These are phyloP conservation scores for Cossypha niveicapilla DNA, from an alignment of 2,797 vertebrate genomes.

Conservation along the genomic window DNA sequence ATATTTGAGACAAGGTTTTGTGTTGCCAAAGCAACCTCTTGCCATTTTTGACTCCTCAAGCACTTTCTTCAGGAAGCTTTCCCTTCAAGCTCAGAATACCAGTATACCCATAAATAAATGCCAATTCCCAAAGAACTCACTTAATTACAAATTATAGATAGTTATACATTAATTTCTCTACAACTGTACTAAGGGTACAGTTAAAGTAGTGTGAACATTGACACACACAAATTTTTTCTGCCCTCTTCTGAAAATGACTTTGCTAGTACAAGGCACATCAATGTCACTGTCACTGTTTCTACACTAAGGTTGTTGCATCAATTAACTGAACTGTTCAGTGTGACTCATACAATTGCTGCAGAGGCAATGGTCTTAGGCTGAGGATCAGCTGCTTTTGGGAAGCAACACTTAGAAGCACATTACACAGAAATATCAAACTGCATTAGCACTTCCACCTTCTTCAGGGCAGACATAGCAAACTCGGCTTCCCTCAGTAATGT, in stretches of 20 bases:
- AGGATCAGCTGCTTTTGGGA: neutral
- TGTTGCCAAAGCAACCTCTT: constrained; percentile 2
- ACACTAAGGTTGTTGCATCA: neutral
- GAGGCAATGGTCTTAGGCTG: neutral
- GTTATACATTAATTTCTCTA: neutral
- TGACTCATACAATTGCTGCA: neutral
- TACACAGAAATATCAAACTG: neutral
- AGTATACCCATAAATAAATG: neutral
- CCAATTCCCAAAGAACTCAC: neutral
- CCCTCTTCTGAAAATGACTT: neutral
- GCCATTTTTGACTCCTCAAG: neutral
- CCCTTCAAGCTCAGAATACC: neutral
- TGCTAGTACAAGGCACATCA: neutral
- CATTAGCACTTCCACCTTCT: neutral
- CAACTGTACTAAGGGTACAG: neutral
- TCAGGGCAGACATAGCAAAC: neutral
- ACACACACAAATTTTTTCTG: neutral
- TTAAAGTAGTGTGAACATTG: neutral
- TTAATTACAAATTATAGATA: neutral
- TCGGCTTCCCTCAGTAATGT: neutral
- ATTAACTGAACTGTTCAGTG: neutral
- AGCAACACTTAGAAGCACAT: neutral
- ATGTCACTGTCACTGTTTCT: neutral
- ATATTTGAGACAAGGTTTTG: neutral
- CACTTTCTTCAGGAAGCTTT: neutral